Conservation (phyloP, 1,140 invertebrate species). For the Cotesia chilonis region DNA sequence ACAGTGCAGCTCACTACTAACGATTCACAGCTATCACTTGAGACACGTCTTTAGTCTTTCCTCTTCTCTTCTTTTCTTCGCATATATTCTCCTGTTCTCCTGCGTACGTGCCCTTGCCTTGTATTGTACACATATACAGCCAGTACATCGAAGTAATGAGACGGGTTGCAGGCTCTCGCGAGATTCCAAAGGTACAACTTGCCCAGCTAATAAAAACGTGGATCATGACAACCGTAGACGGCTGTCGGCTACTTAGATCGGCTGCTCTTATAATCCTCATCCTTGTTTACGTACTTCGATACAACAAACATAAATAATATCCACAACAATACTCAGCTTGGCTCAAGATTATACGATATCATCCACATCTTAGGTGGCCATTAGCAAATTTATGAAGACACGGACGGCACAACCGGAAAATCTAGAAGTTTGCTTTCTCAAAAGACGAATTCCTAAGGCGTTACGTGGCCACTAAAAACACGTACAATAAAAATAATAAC, state of each 20-base stretch:
- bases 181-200: constrained; percentile 21
- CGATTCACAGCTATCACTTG: constrained; percentile 14
- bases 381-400: constrained; percentile 35
- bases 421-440: constrained; percentile 28
- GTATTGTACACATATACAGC: constrained; percentile 22
- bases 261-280: constrained; percentile 1
- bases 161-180: constrained; percentile 19
- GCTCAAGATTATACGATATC: constrained; percentile 15
- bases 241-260: constrained; percentile 9
- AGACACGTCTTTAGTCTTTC: constrained; percentile 10
- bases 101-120: background rate
- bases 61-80: background rate
- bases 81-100: background rate
- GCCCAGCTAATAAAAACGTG: constrained; percentile 40
- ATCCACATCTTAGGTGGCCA: constrained; percentile 25
- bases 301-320: constrained; percentile 12
- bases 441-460: constrained; percentile 12
- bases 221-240: constrained; percentile 31
- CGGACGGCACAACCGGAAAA: constrained; percentile 38
- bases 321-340: background rate
- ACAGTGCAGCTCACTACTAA: background rate
- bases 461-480: constrained; percentile 23
- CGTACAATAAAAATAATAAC: background rate
- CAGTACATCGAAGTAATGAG: constrained; percentile 30
- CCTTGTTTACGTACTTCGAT: background rate